Percentiles rank a stretch among this genome's conserved stretches.
These are phyloP conservation scores for Drosophila rubida DNA, from an alignment of 2,888 invertebrate species.

Conservation along the genomic window DNA sequence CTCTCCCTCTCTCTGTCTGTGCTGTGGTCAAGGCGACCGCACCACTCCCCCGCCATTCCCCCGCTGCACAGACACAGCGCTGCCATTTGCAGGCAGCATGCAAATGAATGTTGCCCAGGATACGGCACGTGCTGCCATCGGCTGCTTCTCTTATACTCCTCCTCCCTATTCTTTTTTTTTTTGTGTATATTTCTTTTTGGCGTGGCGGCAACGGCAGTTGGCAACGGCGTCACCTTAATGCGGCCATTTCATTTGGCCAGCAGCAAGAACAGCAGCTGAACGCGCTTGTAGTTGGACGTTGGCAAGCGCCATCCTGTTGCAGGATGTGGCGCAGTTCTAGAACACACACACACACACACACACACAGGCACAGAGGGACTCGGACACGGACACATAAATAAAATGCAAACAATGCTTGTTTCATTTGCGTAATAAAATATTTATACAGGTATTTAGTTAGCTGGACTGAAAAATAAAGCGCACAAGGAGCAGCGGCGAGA, in stretches of 20 bases:
- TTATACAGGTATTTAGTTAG: conserved; percentile 78
- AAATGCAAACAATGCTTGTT: conserved; percentile 79
- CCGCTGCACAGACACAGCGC: background rate
- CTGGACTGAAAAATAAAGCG: conserved; percentile 51
- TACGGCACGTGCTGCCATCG: conserved; percentile 54
- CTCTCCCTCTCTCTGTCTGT: too few species aligned
- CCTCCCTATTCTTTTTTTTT: conserved; percentile 1
- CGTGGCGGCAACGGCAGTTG: conserved; percentile 4
- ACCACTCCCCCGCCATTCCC: conserved; percentile 2
- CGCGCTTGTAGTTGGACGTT: conserved; percentile 32
- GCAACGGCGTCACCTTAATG: conserved; percentile 50
- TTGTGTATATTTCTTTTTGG: background rate
- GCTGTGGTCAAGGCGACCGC: conserved; percentile 21
- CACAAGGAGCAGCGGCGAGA: conserved; percentile 20
- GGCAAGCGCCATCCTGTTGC: conserved; percentile 41
- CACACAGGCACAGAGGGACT: too few species aligned
- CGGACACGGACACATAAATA: conserved; percentile 47
- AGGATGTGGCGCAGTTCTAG: conserved; percentile 56
- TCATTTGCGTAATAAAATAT: conserved; percentile 79
- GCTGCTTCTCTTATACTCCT: conserved; percentile 2
- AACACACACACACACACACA: conserved; percentile 19
- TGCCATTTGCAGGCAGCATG: conserved; percentile 45
- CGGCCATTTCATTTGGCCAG: conserved; percentile 53
- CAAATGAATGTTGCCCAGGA: conserved; percentile 56
- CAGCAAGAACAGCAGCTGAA: conserved; percentile 9